These are phyloP conservation scores for Neotoma lepida DNA, from an alignment of 2,113 vertebrate species.

Conservation along the genomic window DNA sequence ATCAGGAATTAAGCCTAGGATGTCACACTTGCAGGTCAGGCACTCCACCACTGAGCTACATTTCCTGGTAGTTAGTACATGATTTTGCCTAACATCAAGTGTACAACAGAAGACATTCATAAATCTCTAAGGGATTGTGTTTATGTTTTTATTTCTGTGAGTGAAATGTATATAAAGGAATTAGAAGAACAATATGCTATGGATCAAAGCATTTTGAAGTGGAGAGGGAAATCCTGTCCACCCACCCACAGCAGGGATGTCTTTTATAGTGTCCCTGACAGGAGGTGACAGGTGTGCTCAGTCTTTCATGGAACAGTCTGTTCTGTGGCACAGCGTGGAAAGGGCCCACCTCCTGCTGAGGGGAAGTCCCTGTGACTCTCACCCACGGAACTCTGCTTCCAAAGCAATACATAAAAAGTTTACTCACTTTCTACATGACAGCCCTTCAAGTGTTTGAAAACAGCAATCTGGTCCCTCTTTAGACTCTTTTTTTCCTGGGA, in stretches of 20 bases:
- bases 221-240: neutral
- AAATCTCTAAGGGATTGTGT: neutral
- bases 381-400: conserved; percentile 21
- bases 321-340: neutral
- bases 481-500: neutral
- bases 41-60: neutral
- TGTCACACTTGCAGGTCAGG: neutral
- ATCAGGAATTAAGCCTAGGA: too few species aligned
- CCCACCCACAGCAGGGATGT: neutral
- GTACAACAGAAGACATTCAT: neutral
- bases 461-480: conserved; percentile 29
- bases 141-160: neutral
- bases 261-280: neutral
- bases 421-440: conserved; percentile 19
- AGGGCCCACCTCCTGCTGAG: neutral
- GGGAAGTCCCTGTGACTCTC: neutral
- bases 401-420: conserved; percentile 15
- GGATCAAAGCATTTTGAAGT: neutral
- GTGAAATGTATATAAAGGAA: neutral
- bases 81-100: neutral
- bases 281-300: neutral
- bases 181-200: neutral
- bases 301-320: fast-evolving
- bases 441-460: conserved; percentile 53
- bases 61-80: neutral